phyloP scores from a whole-genome alignment of 2,797 vertebrate species.

The Acomys russatus region DNA sequence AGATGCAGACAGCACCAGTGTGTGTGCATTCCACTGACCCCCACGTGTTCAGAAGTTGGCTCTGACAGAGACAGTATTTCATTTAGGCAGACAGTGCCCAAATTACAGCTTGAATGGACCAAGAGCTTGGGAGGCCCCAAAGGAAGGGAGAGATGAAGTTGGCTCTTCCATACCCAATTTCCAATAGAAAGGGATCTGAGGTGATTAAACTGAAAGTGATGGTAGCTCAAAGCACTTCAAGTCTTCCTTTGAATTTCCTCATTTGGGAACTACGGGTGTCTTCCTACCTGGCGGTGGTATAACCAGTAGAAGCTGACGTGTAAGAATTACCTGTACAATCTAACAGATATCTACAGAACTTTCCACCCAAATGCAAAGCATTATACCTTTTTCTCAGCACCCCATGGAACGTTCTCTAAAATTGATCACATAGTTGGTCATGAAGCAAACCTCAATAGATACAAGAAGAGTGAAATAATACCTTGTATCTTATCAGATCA shows the following conservation, averaged over 20 bases:
- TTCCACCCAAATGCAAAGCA: too few relatives aligned
- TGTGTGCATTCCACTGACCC: not conserved
- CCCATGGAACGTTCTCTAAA: too few relatives aligned
- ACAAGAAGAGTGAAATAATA: too few relatives aligned
- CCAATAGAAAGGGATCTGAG: not conserved
- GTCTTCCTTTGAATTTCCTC: not conserved
- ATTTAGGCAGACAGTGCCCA: too few relatives aligned
- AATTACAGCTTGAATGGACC: not conserved
- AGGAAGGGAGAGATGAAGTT: not conserved
- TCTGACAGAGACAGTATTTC: not conserved
- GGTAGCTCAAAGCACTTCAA: not conserved
- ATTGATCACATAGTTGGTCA: too few relatives aligned
- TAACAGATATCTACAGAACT: too few relatives aligned
- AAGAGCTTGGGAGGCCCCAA: not conserved
- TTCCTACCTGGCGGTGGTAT: constrained; percentile 25
- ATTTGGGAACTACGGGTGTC: constrained; percentile 26
- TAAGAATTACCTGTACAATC: too few relatives aligned
- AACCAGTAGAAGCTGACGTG: not conserved
- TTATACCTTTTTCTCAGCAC: too few relatives aligned
- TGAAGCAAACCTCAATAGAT: too few relatives aligned
- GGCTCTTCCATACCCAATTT: not conserved
- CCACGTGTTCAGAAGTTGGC: not conserved
- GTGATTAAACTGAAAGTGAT: not conserved
- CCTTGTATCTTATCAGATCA: too few relatives aligned
- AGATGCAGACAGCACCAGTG: not conserved